phyloP scores from a whole-genome alignment of 2,797 vertebrate species.

The Tadarida brasiliensis region DNA sequence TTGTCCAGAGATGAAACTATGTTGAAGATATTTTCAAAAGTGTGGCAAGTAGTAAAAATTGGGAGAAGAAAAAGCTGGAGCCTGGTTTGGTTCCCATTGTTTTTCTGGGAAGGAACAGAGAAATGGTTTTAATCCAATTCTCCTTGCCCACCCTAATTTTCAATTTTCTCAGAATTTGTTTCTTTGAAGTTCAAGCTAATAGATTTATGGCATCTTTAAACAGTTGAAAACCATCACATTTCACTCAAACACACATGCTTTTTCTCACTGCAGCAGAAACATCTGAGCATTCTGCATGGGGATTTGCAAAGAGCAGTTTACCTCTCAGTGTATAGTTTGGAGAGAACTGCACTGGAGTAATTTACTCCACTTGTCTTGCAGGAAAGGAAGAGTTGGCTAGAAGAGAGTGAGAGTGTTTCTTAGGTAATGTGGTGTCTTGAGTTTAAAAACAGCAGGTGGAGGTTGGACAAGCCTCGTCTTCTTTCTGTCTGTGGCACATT shows the following conservation, averaged over 20 bases:
- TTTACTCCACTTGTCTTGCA: constrained; percentile 32
- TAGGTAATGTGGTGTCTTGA: background rate
- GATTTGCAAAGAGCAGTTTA: background rate
- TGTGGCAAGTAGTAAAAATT: constrained; percentile 39
- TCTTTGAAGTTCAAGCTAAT: constrained; percentile 72
- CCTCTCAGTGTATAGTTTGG: background rate
- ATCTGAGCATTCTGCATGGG: background rate
- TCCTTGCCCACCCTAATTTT: constrained; percentile 42
- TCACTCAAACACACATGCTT: constrained; percentile 59
- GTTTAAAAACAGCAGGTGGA: background rate
- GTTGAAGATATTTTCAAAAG: constrained; percentile 66
- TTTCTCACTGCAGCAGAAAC: constrained; percentile 35
- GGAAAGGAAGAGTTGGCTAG: constrained; percentile 6
- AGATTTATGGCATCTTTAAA: constrained; percentile 54
- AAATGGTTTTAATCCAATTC: constrained; percentile 39
- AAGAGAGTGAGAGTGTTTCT: background rate
- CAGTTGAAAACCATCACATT: constrained; percentile 60
- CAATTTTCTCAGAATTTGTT: constrained; percentile 67
- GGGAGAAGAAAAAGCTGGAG: background rate
- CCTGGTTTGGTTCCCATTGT: constrained; percentile 10
- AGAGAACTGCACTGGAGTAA: background rate
- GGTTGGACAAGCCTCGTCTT: background rate
- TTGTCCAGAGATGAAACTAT: constrained; percentile 58
- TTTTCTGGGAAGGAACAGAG: constrained; percentile 65
- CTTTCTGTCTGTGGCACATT: background rate